Evolutionary conservation across 2,797 vertebrate genomes (phyloP).

Genomic region (Argyrosomus regius): DNA sequence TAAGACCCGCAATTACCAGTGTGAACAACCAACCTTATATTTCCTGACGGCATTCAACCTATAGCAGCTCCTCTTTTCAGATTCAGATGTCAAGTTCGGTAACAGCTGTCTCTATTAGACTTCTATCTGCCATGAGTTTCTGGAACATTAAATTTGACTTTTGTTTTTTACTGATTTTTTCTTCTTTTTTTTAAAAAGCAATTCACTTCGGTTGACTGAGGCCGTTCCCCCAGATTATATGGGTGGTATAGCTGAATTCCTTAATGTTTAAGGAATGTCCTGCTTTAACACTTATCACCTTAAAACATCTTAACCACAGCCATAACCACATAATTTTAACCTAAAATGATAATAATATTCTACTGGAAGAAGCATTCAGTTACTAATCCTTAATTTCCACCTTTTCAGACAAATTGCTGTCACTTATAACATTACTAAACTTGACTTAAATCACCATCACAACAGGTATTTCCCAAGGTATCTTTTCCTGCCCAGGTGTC

Average conservation of each 20-base stretch:
- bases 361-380: not conserved
- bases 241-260: not conserved
- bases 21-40: conserved; percentile 4
- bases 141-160: conserved; percentile 6
- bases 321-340: not conserved
- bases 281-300: not conserved
- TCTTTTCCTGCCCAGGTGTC: conserved; percentile 31
- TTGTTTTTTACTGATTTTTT: not conserved
- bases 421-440: not conserved
- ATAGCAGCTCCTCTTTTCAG: not conserved
- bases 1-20: not conserved
- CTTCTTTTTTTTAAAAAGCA: too few relatives aligned
- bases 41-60: not conserved
- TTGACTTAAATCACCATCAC: conserved; percentile 8
- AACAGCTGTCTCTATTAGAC: not conserved
- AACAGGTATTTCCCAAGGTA: conserved; percentile 9
- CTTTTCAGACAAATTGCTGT: not conserved
- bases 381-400: not conserved
- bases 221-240: not conserved
- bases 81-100: conserved; percentile 33
- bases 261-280: not conserved
- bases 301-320: not conserved
- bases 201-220: conserved; percentile 4
- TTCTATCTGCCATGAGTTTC: conserved; percentile 4
- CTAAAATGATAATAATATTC: too few relatives aligned